These are phyloP conservation scores for Chrysemys picta DNA, from an alignment of 2,113 vertebrate genomes.

Conservation along the genomic window DNA sequence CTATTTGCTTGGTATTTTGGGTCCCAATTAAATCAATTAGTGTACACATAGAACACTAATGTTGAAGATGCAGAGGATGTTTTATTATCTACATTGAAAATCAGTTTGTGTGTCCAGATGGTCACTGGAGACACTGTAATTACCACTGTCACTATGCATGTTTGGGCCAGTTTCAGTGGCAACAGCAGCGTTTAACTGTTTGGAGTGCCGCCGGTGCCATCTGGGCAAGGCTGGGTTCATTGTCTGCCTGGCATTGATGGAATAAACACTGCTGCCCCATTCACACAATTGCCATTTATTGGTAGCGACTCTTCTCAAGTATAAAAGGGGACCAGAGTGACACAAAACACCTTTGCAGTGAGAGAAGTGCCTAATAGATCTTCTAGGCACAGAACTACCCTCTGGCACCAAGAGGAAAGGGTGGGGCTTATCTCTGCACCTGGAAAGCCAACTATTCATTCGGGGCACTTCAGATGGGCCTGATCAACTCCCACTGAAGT, in stretches of 20 bases:
- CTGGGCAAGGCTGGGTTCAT: conserved; percentile 14
- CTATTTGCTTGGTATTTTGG: not conserved
- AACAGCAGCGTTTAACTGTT: not conserved
- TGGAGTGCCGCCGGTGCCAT: conserved; percentile 32
- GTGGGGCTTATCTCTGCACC: rapidly evolving
- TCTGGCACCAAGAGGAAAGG: rapidly evolving
- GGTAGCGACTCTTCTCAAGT: not conserved
- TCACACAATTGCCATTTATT: not conserved
- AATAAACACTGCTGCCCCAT: conserved; percentile 27
- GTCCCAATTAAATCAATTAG: conserved; percentile 67
- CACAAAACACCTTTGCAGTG: no score
- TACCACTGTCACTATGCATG: not conserved
- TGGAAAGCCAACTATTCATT: rapidly evolving
- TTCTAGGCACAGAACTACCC: rapidly evolving
- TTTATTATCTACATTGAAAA: conserved; percentile 44
- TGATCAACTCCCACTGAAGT: not conserved
- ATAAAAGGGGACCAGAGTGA: not conserved
- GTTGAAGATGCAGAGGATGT: conserved; percentile 28
- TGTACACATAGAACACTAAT: conserved; percentile 26
- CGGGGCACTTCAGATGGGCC: not conserved
- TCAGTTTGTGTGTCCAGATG: conserved; percentile 60
- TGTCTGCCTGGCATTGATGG: conserved; percentile 19
- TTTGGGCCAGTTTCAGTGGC: conserved; percentile 52
- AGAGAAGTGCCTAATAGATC: not conserved
- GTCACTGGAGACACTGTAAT: conserved; percentile 61